Evolutionary conservation across 2,888 invertebrate species (phyloP).

Genomic region (Poecilus cupreus): DNA sequence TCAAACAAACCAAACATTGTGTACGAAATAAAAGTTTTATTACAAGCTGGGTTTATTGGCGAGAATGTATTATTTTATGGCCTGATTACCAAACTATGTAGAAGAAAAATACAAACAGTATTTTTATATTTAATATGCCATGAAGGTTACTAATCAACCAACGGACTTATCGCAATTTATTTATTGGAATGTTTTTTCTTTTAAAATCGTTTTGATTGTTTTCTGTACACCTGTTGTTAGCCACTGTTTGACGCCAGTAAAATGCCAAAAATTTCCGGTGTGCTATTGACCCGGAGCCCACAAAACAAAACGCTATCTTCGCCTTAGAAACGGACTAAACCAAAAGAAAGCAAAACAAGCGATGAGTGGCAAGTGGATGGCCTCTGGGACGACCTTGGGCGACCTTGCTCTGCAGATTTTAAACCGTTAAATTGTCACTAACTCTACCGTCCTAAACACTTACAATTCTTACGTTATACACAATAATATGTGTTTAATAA

Average conservation of each 20-base stretch:
- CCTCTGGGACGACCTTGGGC: neutral
- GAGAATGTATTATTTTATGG: constrained; percentile 3
- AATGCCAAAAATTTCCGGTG: neutral
- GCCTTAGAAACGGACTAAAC: too few relatives aligned
- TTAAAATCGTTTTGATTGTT: neutral
- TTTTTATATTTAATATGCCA: constrained; percentile 15
- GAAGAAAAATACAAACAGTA: constrained; percentile 14
- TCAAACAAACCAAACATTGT: neutral
- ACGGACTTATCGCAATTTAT: neutral
- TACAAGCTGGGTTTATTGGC: neutral
- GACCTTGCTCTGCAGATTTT: neutral
- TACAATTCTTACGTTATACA: too few relatives aligned
- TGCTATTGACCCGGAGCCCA: neutral
- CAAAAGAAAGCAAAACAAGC: neutral
- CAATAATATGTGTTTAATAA: neutral
- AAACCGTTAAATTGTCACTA: too few relatives aligned
- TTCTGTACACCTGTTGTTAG: neutral
- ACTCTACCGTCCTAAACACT: too few relatives aligned
- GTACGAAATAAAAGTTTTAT: neutral
- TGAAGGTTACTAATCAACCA: constrained; percentile 4
- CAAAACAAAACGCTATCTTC: neutral
- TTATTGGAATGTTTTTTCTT: neutral
- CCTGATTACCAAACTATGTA: constrained; percentile 8
- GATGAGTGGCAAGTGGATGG: neutral
- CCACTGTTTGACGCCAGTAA: neutral